These are phyloP conservation scores for Coracopsis vasa DNA, from an alignment of 2,113 vertebrate genomes.

Conservation along the genomic window DNA sequence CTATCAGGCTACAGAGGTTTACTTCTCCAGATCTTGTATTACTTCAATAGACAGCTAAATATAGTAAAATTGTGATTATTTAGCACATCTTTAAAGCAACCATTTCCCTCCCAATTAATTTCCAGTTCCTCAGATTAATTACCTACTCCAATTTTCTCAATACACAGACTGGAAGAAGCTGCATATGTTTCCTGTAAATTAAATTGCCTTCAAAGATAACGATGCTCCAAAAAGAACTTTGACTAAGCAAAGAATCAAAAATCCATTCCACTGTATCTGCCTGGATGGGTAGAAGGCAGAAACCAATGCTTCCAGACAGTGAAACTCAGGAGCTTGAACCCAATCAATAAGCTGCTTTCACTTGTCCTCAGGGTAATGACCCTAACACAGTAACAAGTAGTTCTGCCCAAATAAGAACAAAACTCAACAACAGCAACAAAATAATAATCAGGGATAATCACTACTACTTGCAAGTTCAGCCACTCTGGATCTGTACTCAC, in stretches of 20 bases:
- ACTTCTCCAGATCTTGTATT: not conserved
- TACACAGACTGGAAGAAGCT: not conserved
- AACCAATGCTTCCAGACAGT: not conserved
- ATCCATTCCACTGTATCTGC: not conserved
- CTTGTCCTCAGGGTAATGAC: not conserved
- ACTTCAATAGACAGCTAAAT: not conserved
- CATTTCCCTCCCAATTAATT: constrained; percentile 58
- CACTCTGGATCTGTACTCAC: not conserved
- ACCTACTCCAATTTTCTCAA: constrained; percentile 22
- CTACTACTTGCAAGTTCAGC: not conserved
- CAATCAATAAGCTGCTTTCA: not conserved
- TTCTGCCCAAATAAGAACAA: not conserved
- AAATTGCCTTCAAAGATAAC: not conserved
- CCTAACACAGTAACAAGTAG: not conserved
- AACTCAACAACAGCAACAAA: not conserved
- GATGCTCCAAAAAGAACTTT: not conserved
- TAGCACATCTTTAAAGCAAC: constrained; percentile 32
- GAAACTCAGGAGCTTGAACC: not conserved
- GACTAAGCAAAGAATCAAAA: not conserved
- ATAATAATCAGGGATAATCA: not conserved
- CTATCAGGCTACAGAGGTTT: not conserved
- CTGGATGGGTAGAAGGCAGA: not conserved
- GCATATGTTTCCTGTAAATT: constrained; percentile 16
- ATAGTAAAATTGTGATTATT: constrained; percentile 47
- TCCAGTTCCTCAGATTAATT: constrained; percentile 51